These are phyloP conservation scores for Scaptomyza caliginosa DNA, from an alignment of 2,888 invertebrate species.

Conservation along the genomic window DNA sequence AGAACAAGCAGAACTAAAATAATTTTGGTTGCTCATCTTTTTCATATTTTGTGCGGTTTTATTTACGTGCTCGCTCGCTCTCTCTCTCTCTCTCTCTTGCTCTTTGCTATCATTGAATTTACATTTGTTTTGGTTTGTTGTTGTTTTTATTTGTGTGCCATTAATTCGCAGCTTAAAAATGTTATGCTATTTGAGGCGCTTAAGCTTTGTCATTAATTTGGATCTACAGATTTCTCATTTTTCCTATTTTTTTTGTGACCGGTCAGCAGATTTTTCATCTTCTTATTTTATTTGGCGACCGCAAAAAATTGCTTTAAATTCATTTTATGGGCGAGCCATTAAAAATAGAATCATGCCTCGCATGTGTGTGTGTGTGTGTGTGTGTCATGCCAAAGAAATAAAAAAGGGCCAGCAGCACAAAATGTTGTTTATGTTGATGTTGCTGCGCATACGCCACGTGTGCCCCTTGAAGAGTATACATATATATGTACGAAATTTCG, in stretches of 20 bases:
- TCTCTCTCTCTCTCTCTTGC: too few relatives aligned
- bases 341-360: slow-evolving; percentile 50
- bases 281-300: slow-evolving; percentile 24
- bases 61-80: too few relatives aligned
- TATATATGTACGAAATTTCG: slow-evolving; percentile 1
- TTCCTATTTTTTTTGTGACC: slow-evolving; percentile 1
- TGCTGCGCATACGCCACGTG: slow-evolving; percentile 66
- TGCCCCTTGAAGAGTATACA: slow-evolving; percentile 15
- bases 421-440: slow-evolving; percentile 56
- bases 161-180: slow-evolving; percentile 67
- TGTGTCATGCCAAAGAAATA: neutral
- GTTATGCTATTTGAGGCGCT: slow-evolving; percentile 46
- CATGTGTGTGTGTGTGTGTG: slow-evolving; percentile 26
- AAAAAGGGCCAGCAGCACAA: neutral
- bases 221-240: slow-evolving; percentile 30
- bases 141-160: slow-evolving; percentile 5
- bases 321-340: slow-evolving; percentile 71
- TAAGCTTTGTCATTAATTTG: slow-evolving; percentile 72
- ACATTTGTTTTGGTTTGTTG: slow-evolving; percentile 31
- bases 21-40: slow-evolving; percentile 3
- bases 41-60: neutral
- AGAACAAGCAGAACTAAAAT: slow-evolving; percentile 9
- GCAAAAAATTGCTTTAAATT: slow-evolving; percentile 74
- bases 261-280: slow-evolving; percentile 63
- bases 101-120: slow-evolving; percentile 58